Base-by-base conservation (phyloP, 1,140 invertebrate genomes). In the Hydropsyche tenuis region DNA sequence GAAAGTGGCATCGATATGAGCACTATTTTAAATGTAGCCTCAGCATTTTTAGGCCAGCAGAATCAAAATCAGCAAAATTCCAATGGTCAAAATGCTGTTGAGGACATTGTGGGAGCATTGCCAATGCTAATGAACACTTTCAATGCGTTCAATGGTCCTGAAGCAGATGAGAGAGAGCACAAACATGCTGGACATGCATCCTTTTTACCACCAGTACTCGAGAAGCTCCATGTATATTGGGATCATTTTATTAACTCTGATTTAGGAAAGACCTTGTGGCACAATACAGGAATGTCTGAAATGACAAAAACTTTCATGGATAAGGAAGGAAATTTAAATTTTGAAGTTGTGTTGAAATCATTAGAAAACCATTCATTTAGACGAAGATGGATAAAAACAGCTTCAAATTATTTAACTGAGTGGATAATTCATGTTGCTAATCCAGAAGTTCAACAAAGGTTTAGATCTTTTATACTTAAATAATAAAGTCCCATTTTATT, bases 201-300 rank as follows among this genome's bases (percentile, higher is more conserved):
- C 82, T 89, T 90, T 74, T 81, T 93, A 73, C 92, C 92, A 0
- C 92, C 92, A 0, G 86, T 93, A 77, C 77, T 94, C 43, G 92
- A 93, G 78, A 91, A 90, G 68, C 76, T 89, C 0, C 91, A 93
- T 78, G 81, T 93, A 0, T 88, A 92, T 78, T 93, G 92, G 89
- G 91, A 93, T 73, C 88, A 93, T 53, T 93, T 94, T 79, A 89
- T 90, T 4, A 90, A 90, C 79, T 93, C 92, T 0, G 91, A 94
- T 75, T 81, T 93, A 0, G 92, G 92, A 0, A 89, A 89, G 77
- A 88, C 89, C 0, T 78, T 93, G 1, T 92, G 91, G 87, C 87
- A 90, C 70, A 92, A 89, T 53, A 89, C 91, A 5, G 92, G 92
- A 0, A 81, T 92, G 0, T 87, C 89, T 46, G 86, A 88, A 45